Evolutionary conservation across 64 coral and sea anemone species (phyloP).

Genomic region (Hydrozoanthus tunicans): DNA sequence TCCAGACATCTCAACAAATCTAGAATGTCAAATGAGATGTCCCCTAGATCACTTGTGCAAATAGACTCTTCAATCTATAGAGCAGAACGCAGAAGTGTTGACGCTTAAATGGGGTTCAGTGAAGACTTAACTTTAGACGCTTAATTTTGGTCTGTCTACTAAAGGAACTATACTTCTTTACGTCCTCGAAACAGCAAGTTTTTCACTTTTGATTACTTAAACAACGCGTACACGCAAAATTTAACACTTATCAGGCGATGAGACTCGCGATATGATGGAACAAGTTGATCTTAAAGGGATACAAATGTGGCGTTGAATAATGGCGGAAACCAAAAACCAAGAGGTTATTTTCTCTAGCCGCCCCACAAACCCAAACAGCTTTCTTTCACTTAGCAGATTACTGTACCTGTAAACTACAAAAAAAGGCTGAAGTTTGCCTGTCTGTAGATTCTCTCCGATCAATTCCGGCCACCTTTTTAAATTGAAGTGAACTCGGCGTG

Average conservation of each 20-base stretch:
- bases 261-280: not conserved
- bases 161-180: not conserved
- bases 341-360: not conserved
- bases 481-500: conserved; percentile 11
- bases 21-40: not conserved
- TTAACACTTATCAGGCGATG: conserved; percentile 35
- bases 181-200: not conserved
- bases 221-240: not conserved
- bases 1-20: conserved; percentile 41
- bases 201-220: not conserved
- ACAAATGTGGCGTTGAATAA: conserved; percentile 14
- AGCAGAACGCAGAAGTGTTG: not conserved
- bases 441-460: conserved; percentile 20
- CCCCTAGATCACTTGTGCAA: not conserved
- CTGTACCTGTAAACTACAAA: conserved; percentile 31
- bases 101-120: not conserved
- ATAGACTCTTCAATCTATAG: not conserved
- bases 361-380: not conserved
- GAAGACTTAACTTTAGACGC: not conserved
- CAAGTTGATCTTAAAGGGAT: conserved; percentile 36
- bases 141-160: not conserved
- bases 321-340: conserved; percentile 30
- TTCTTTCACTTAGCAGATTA: not conserved
- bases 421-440: conserved; percentile 2
- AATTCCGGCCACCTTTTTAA: conserved; percentile 5